phyloP scores from a whole-genome alignment of 2,797 vertebrate species.

The Phalanger gymnotis region DNA sequence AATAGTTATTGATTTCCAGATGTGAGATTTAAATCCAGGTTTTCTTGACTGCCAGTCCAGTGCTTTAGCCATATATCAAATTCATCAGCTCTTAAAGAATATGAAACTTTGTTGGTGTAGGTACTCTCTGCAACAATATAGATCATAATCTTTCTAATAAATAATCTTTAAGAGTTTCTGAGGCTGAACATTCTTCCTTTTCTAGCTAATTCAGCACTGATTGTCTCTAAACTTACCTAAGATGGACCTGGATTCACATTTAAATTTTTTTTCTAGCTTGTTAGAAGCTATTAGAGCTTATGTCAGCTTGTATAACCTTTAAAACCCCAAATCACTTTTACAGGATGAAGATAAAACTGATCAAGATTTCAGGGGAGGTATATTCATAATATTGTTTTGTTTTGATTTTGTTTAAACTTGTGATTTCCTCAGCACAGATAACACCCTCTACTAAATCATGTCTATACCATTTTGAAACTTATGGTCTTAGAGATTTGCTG shows the following conservation, averaged over 20 bases:
- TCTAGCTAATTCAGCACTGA: background rate
- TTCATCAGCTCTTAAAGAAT: background rate
- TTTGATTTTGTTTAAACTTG: background rate
- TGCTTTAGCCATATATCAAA: background rate
- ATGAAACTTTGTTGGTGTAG: background rate
- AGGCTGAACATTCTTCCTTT: background rate
- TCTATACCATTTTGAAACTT: background rate
- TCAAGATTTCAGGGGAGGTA: background rate
- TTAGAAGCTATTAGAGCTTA: too few relatives aligned
- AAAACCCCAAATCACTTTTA: background rate
- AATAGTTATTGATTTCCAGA: background rate
- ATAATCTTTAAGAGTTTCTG: background rate
- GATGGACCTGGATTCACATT: background rate
- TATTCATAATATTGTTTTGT: background rate
- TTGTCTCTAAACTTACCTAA: background rate
- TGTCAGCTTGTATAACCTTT: background rate
- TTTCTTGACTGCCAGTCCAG: background rate
- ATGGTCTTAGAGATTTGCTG: background rate
- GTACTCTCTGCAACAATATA: background rate
- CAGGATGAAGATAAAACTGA: background rate
- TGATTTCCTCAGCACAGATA: background rate
- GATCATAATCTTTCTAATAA: background rate
- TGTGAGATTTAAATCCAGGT: background rate
- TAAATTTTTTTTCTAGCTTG: too few relatives aligned
- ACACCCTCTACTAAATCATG: background rate